Percentiles rank a stretch among this genome's conserved stretches.
Evolutionary conservation across 1,140 invertebrate species (phyloP).

Genomic region (Homarus americanus): DNA sequence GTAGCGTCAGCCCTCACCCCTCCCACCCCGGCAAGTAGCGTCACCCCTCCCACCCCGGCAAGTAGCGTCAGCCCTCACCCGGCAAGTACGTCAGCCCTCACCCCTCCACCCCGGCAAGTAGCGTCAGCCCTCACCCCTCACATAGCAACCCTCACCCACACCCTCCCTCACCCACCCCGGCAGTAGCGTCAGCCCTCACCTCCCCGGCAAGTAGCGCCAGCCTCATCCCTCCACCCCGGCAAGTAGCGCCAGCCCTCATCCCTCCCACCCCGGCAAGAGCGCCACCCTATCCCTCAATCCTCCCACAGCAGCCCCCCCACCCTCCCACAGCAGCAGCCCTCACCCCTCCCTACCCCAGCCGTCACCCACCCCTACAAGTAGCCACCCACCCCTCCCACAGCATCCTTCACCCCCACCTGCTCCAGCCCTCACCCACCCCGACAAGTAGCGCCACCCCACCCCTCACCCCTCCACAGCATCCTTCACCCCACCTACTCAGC

Average conservation of each 20-base stretch:
- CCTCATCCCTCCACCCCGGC: not conserved
- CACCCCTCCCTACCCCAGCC: not conserved
- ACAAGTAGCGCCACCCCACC: not conserved
- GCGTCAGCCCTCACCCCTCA: too few species aligned
- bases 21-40: too few species aligned
- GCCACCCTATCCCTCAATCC: not conserved
- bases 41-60: too few species aligned
- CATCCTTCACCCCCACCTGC: not conserved
- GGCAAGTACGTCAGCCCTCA: too few species aligned
- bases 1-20: too few species aligned
- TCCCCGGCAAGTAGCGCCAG: not conserved
- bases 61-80: too few species aligned
- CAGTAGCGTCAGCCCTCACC: not conserved
- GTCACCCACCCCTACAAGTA: too few species aligned
- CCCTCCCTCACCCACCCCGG: not conserved
- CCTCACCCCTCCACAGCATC: not conserved
- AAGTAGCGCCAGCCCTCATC: too few species aligned
- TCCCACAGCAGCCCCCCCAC: not conserved
- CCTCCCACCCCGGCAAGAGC: not conserved
- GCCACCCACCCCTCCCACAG: not conserved
- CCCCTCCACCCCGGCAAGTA: too few species aligned
- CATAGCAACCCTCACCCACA: too few species aligned
- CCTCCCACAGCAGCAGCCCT: too few species aligned
- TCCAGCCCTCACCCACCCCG: not conserved
- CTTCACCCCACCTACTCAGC: too few species aligned